These are phyloP conservation scores for Hedya salicella DNA, from an alignment of 2,888 invertebrate genomes.

Conservation along the genomic window DNA sequence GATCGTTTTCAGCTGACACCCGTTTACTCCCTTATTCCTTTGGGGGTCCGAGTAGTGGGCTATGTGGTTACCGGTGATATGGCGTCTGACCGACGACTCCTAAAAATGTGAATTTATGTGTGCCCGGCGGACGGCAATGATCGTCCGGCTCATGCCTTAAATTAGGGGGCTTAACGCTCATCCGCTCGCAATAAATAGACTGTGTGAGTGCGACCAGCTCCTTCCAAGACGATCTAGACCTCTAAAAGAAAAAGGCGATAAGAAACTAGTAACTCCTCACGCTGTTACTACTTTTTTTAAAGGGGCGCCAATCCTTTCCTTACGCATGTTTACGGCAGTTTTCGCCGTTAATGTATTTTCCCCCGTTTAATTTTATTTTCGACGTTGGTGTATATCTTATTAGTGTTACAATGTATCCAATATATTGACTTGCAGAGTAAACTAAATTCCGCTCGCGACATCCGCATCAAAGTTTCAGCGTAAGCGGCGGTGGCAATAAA, in stretches of 20 bases:
- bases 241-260: constrained; percentile 31
- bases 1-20: not conserved
- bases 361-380: constrained; percentile 46
- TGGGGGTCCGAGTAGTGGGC: constrained; percentile 63
- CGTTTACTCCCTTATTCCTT: not conserved
- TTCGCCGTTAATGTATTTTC: constrained; percentile 59
- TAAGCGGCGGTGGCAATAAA: constrained; percentile 61
- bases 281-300: constrained; percentile 12
- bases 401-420: constrained; percentile 35
- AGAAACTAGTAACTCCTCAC: constrained; percentile 5
- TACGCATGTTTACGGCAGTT: constrained; percentile 65
- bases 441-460: constrained; percentile 44
- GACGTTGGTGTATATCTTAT: constrained; percentile 11
- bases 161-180: constrained; percentile 81
- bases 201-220: constrained; percentile 63
- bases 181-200: constrained; percentile 79
- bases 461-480: constrained; percentile 57
- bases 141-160: constrained; percentile 80
- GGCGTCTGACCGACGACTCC: constrained; percentile 64
- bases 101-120: constrained; percentile 83
- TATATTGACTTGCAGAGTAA: constrained; percentile 39
- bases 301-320: constrained; percentile 46
- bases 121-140: constrained; percentile 77
- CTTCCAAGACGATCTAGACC: constrained; percentile 38
- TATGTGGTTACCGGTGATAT: constrained; percentile 73